Evolutionary conservation across 1,140 invertebrate genomes (phyloP).

Genomic region (Triops longicaudatus): DNA sequence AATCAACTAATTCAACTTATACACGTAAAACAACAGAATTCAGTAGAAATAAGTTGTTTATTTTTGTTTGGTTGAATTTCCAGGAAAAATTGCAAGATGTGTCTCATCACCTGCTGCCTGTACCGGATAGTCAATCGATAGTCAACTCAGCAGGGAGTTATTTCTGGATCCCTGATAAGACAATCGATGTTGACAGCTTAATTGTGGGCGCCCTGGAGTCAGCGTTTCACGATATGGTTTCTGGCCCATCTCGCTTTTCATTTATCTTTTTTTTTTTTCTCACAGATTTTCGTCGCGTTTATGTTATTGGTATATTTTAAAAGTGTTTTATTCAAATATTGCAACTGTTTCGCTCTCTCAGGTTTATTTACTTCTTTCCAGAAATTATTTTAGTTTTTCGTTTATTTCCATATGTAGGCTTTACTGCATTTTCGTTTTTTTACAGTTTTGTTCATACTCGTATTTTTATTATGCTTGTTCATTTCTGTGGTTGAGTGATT

Average conservation of each 20-base stretch:
- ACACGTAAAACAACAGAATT: constrained; percentile 46
- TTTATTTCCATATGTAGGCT: too few species aligned
- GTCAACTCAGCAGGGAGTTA: constrained; percentile 29
- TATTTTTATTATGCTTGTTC: too few species aligned
- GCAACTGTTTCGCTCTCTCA: too few species aligned
- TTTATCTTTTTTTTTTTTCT: constrained; percentile 11
- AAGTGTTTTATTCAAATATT: too few species aligned
- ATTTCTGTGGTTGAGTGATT: background rate
- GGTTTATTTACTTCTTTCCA: too few species aligned
- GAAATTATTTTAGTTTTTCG: too few species aligned
- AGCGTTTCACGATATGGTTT: constrained; percentile 62
- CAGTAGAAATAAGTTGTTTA: background rate
- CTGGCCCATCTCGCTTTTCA: constrained; percentile 17
- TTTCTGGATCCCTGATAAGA: constrained; percentile 37
- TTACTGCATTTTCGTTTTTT: too few species aligned
- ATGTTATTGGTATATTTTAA: too few species aligned
- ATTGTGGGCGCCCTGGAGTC: constrained; percentile 61
- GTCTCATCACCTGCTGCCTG: constrained; percentile 41
- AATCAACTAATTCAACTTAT: constrained; percentile 70
- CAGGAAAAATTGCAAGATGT: constrained; percentile 45
- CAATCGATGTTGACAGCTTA: constrained; percentile 49
- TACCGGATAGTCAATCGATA: constrained; percentile 33
- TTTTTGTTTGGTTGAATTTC: constrained; percentile 4
- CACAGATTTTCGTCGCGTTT: background rate
- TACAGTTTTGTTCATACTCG: too few species aligned